A percentile compares a stretch with the other conserved stretches of the same genome.
Evolutionary conservation across 2,797 vertebrate species (phyloP).

Genomic region (Pseudomugil tenellus): DNA sequence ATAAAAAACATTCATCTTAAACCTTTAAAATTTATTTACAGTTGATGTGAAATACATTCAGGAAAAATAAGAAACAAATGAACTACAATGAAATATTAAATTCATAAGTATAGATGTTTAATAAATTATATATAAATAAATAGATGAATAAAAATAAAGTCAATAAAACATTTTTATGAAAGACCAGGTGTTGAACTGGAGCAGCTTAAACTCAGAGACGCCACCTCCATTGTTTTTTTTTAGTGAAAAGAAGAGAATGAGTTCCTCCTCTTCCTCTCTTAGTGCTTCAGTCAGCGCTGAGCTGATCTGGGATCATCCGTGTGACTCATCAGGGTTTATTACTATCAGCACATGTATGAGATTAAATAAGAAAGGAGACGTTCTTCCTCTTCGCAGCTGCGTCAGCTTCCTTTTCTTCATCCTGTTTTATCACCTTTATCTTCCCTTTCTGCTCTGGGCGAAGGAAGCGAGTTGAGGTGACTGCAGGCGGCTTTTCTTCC

Average conservation of each 20-base stretch:
- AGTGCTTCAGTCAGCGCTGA: background rate
- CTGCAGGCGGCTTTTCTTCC: too few species aligned
- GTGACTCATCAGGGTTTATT: conserved; percentile 46
- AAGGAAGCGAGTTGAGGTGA: conserved; percentile 53
- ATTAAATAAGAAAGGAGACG: conserved; percentile 40
- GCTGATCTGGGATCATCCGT: conserved; percentile 46
- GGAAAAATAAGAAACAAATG: too few species aligned
- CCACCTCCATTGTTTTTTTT: background rate
- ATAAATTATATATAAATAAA: too few species aligned
- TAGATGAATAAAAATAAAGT: too few species aligned
- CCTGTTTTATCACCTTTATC: conserved; percentile 22
- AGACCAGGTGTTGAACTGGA: too few species aligned
- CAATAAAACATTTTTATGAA: too few species aligned
- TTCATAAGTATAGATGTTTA: too few species aligned
- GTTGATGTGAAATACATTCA: too few species aligned
- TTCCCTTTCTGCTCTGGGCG: conserved; percentile 25
- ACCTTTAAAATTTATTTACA: too few species aligned
- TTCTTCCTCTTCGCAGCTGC: conserved; percentile 9
- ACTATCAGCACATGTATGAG: conserved; percentile 26
- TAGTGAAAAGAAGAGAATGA: background rate
- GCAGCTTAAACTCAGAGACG: background rate
- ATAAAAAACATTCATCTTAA: too few species aligned
- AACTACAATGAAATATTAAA: too few species aligned
- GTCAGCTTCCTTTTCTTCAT: conserved; percentile 11
- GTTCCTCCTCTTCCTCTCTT: conserved; percentile 9